phyloP scores from a whole-genome alignment of 2,797 vertebrate species.

The Kryptolebias ocellatus region DNA sequence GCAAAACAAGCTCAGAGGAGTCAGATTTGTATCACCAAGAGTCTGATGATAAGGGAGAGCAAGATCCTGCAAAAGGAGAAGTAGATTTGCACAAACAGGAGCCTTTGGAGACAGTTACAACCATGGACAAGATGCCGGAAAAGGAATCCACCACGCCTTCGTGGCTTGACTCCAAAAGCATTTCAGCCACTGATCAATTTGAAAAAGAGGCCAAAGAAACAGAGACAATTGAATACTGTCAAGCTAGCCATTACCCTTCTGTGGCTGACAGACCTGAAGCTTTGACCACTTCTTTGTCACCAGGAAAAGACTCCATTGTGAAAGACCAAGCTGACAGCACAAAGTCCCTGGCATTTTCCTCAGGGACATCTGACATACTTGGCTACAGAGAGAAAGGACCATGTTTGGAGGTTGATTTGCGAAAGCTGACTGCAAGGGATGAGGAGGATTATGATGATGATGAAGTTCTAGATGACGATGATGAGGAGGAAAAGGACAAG shows the following conservation, averaged over 20 bases:
- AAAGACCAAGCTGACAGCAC: slow-evolving; percentile 26
- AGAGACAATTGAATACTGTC: slow-evolving; percentile 43
- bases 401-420: slow-evolving; percentile 75
- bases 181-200: slow-evolving; percentile 25
- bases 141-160: slow-evolving; percentile 41
- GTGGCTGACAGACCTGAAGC: slow-evolving; percentile 67
- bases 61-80: slow-evolving; percentile 44
- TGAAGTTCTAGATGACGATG: slow-evolving; percentile 70
- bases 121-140: slow-evolving; percentile 35
- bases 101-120: not conserved
- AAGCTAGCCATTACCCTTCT: slow-evolving; percentile 80
- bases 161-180: slow-evolving; percentile 42
- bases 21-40: slow-evolving; percentile 75
- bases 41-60: slow-evolving; percentile 62
- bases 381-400: slow-evolving; percentile 73
- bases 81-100: slow-evolving; percentile 43
- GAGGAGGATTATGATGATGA: slow-evolving; percentile 84
- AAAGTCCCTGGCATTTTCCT: slow-evolving; percentile 17
- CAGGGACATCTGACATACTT: slow-evolving; percentile 30
- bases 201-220: slow-evolving; percentile 58
- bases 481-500: slow-evolving; percentile 77
- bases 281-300: slow-evolving; percentile 57
- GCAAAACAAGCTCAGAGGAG: slow-evolving; percentile 80
- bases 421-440: slow-evolving; percentile 77
- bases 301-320: slow-evolving; percentile 56